Base-by-base conservation (phyloP, 1,140 invertebrate genomes). In the Polyergus mexicanus region DNA sequence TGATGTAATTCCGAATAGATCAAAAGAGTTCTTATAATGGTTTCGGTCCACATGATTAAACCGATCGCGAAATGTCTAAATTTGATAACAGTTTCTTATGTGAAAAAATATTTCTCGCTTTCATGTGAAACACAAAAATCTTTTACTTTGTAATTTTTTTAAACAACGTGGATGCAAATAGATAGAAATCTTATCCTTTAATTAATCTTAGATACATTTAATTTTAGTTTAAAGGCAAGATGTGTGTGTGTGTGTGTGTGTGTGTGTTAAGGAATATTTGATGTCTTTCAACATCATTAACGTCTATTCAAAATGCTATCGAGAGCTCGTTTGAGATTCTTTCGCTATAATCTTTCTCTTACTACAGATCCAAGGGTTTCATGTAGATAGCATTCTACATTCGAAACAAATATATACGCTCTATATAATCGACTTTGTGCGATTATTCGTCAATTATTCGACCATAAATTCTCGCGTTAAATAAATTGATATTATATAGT, bases 201-300 rank as follows among this genome's bases (percentile, higher is more conserved):
- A 51, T 19, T 51, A 51, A 51, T 19, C 16, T 51, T 51, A 51
- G 47, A 19, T 51, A 51, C 5, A 51, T 51, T 19, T 4, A 51
- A 51, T 51, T 51, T 19, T 51, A 51, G 2, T 47, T 47, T 47
- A 51, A 51, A 28, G 25, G 25, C 25, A 28, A 28, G 25, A 28
- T 72, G n/a, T n/a, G n/a, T n/a, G n/a, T n/a, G n/a, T n/a, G n/a
- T n/a, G n/a, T n/a, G n/a, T n/a, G n/a, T n/a, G n/a, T n/a, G n/a
- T n/a, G n/a, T n/a, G n/a, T n/a, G 51, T 56, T 71, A 72, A 54
- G 51, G 2, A 56, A 72, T 72, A 13, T n/a, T 72, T 10, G 19
- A 56, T 72, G 19, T 35, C 69, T 72, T 56, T 56, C 51, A 38
- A 72, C 54, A 3, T 28, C 32, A 35, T 38, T 56, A 71, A 71